phyloP scores from a whole-genome alignment of 2,113 vertebrate genomes.

The Casuarius casuarius region DNA sequence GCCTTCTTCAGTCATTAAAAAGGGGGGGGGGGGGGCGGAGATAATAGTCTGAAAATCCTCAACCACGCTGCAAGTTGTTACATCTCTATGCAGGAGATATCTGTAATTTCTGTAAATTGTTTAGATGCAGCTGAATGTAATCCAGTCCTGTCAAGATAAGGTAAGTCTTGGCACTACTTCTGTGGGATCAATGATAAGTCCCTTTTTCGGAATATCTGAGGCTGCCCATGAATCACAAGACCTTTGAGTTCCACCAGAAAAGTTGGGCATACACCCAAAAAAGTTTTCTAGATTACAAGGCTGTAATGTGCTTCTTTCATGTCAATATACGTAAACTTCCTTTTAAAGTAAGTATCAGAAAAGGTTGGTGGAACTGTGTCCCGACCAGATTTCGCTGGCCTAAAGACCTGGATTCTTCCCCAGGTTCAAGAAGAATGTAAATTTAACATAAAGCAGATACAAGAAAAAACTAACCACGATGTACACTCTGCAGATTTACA shows the following conservation, averaged over 20 bases:
- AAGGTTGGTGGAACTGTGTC: not conserved
- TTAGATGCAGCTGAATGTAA: conserved; percentile 11
- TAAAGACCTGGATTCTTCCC: not conserved
- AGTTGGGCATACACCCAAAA: not conserved
- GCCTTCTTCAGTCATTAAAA: not conserved
- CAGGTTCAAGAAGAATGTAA: not conserved
- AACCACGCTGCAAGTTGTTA: not conserved
- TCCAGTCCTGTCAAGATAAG: conserved; percentile 48
- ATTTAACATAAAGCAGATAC: not conserved
- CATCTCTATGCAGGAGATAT: not conserved
- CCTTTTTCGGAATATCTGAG: not conserved
- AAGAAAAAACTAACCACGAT: not conserved
- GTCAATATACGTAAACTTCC: not conserved
- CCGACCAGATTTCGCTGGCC: not conserved
- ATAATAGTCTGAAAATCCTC: not conserved
- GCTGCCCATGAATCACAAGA: conserved; percentile 31
- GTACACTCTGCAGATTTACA: not conserved
- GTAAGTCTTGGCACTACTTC: conserved; percentile 43
- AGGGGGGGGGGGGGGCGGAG: too few species aligned
- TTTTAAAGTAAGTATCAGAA: not conserved
- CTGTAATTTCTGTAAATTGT: not conserved
- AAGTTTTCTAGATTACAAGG: conserved; percentile 18
- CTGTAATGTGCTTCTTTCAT: not conserved
- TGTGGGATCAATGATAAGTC: not conserved
- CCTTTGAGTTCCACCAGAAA: conserved; percentile 15